These are phyloP conservation scores for Astyanax mexicanus DNA, from an alignment of 2,797 vertebrate species.

Conservation along the genomic window DNA sequence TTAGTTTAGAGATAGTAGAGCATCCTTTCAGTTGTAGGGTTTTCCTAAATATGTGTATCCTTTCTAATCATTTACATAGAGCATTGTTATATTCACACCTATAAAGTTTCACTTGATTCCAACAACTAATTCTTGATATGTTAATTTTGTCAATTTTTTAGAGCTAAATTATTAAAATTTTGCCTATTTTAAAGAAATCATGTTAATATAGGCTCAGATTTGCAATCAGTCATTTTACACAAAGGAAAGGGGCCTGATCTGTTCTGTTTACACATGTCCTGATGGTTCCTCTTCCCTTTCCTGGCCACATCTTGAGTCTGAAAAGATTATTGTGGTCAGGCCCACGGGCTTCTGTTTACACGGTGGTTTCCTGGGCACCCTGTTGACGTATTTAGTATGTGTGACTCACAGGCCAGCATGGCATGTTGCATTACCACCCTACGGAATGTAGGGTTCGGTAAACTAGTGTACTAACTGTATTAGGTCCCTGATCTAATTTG, in stretches of 20 bases:
- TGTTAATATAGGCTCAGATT: too few species aligned
- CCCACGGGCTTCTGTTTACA: constrained; percentile 12
- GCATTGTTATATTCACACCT: too few species aligned
- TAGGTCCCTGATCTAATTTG: constrained; percentile 26
- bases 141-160: too few species aligned
- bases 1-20: too few species aligned
- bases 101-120: too few species aligned
- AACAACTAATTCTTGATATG: too few species aligned
- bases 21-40: too few species aligned
- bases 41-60: too few species aligned
- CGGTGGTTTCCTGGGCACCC: constrained; percentile 18
- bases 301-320: background rate
- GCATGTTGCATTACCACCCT: constrained; percentile 2
- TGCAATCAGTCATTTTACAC: background rate
- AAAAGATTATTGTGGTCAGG: constrained; percentile 30
- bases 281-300: background rate
- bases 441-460: constrained; percentile 20
- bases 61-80: too few species aligned
- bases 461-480: constrained; percentile 11
- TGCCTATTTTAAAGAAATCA: too few species aligned
- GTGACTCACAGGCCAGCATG: constrained; percentile 7
- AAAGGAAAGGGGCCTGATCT: background rate
- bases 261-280: background rate
- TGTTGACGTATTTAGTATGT: constrained; percentile 28
- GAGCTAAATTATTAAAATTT: too few species aligned